Conservation (phyloP, 1,140 invertebrate species). For the Cherax destructor region DNA sequence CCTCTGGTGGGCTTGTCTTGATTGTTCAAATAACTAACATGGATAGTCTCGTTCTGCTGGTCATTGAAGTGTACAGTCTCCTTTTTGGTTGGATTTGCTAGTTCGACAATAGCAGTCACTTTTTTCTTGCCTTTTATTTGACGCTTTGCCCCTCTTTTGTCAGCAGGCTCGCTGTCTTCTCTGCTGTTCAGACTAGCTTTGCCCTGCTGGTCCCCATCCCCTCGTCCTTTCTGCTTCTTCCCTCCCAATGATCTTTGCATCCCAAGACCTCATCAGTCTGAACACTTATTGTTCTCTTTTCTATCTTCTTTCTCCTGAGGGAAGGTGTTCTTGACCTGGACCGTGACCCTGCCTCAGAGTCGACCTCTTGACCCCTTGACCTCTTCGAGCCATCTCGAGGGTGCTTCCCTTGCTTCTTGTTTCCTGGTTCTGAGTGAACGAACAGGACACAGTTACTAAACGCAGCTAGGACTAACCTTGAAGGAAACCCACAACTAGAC, state of each 20-base stretch:
- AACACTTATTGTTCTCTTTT: conserved; percentile 52
- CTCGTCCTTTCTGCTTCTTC: not conserved
- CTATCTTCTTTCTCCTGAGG: conserved; percentile 43
- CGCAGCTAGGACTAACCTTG: not conserved
- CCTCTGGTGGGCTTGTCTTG: not conserved
- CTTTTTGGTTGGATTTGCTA: conserved; percentile 6
- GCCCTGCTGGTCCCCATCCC: not conserved
- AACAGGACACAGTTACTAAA: conserved; percentile 52
- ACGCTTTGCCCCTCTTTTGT: conserved; percentile 19
- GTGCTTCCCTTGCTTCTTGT: conserved; percentile 43
- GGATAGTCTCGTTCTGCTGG: conserved; percentile 9
- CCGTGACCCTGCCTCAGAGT: conserved; percentile 56
- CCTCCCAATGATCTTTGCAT: not conserved
- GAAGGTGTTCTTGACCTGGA: conserved; percentile 51
- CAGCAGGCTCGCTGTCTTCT: not conserved
- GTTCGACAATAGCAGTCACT: not conserved
- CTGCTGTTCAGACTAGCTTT: too few species aligned
- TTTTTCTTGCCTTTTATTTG: conserved; percentile 48
- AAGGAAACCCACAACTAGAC: too few species aligned
- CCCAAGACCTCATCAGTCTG: conserved; percentile 35
- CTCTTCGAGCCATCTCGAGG: conserved; percentile 21
- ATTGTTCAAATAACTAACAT: not conserved
- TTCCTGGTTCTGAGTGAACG: conserved; percentile 50
- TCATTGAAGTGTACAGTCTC: conserved; percentile 43
- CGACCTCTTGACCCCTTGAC: conserved; percentile 55